A percentile compares a stretch with the other conserved stretches of the same genome.
Conservation (phyloP, 2,888 invertebrate genomes). For the Drosophila multiciliata region DNA sequence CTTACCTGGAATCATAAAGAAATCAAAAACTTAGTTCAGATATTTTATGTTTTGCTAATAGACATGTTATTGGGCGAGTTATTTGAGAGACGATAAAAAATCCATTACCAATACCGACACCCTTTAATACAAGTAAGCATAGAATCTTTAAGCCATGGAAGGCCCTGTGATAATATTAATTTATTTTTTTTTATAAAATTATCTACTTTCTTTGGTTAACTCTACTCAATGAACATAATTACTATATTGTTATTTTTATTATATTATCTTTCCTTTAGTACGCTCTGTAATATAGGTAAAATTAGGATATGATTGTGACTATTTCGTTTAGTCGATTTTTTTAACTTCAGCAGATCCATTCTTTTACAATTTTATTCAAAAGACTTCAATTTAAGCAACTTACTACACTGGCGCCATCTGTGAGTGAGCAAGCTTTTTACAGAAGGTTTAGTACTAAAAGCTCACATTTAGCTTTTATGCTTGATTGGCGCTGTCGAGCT, state of each 20-base stretch:
- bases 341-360: background rate
- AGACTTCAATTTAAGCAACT: constrained; percentile 4
- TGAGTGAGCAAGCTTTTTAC: background rate
- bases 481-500: constrained; percentile 6
- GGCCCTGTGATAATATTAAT: background rate
- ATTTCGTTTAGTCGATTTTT: background rate
- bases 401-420: constrained; percentile 42
- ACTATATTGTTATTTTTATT: too few species aligned
- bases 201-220: background rate
- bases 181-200: background rate
- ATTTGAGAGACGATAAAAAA: background rate
- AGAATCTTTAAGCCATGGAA: background rate
- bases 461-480: constrained; percentile 10
- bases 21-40: background rate
- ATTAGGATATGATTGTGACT: background rate
- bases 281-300: background rate
- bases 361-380: background rate
- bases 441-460: background rate
- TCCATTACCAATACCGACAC: constrained; percentile 12
- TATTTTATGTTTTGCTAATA: background rate
- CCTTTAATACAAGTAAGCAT: constrained; percentile 1
- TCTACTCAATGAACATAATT: background rate
- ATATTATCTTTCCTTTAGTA: background rate
- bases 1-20: constrained; percentile 49
- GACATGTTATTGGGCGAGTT: background rate